A percentile compares a stretch with the other conserved stretches of the same genome.
phyloP scores from a whole-genome alignment of 2,888 invertebrate genomes.

The Sinopyrophorus schimmeli region DNA sequence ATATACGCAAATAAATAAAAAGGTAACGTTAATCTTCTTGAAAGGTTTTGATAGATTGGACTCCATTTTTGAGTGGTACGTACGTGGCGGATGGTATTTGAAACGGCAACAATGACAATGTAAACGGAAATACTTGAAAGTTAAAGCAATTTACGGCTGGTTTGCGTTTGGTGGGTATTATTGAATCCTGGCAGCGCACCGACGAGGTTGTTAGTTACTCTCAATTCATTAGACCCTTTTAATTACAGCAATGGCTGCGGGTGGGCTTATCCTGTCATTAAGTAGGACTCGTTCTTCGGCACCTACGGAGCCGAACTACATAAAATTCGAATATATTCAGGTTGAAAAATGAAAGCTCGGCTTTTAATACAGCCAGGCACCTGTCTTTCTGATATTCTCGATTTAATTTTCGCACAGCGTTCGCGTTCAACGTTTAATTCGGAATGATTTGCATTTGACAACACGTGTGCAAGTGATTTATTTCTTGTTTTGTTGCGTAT shows the following conservation, averaged over 20 bases:
- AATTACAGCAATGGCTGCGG: slow-evolving; percentile 36
- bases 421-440: no score
- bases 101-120: slow-evolving; percentile 11
- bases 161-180: slow-evolving; percentile 23
- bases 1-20: no score
- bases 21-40: not conserved
- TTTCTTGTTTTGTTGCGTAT: slow-evolving; percentile 19
- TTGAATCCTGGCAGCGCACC: slow-evolving; percentile 20
- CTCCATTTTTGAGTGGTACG: slow-evolving; percentile 3
- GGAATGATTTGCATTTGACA: slow-evolving; percentile 7
- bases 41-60: not conserved
- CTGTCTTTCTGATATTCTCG: no score
- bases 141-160: slow-evolving; percentile 23
- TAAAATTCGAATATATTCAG: slow-evolving; percentile 11
- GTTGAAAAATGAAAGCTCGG: no score
- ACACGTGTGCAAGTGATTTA: slow-evolving; percentile 20
- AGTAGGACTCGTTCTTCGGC: slow-evolving; percentile 15
- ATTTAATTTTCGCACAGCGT: no score
- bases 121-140: slow-evolving; percentile 22
- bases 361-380: no score
- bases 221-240: slow-evolving; percentile 42
- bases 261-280: slow-evolving; percentile 36
- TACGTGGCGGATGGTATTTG: not conserved
- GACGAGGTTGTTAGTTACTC: slow-evolving; percentile 39
- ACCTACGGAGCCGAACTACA: slow-evolving; percentile 16